Base-by-base conservation (phyloP, 2,797 vertebrate genomes). In the Anisognathus igniventris region DNA sequence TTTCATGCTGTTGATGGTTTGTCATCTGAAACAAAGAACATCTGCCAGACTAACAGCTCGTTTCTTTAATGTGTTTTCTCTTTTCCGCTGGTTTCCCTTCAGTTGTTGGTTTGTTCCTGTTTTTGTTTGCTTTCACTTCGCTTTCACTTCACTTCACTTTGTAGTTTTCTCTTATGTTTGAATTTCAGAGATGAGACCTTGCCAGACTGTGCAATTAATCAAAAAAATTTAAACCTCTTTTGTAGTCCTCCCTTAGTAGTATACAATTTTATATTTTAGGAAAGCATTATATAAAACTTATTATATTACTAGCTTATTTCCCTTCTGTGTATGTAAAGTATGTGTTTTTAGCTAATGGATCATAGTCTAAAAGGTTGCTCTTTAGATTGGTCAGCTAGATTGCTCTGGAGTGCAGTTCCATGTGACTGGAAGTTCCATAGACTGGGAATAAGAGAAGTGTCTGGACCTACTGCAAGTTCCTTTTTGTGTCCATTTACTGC, bases 241-340 rank as follows among this genome's bases (percentile, higher is more conserved):
- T 76, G 11, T 33, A 70, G 10, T 79, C 54, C 22, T 87, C 8
- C 2, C 24, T 67, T 10, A 9, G 14, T 27, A 45, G 5, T 18
- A 28, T 45, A 15, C 10, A 25, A 0, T 30, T 68, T n/a, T 42
- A 16, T 33, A 33, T 42, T 54, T 54, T 42, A 14, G 17, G 23
- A 25, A 25, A 70, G 28, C 20, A 67, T 53, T 14, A 31, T 61
- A 15, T 42, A 16, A 61, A 11, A 22, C 14, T 61, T 31, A 40
- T 8, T 45, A 3, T 48, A 3, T 60, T 91, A 57, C 71, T 58
- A 23, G 19, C 22, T 77, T 60, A 1, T 88, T 86, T 53, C 14
- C 2, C 1, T 4, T 61, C 5, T 30, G 0, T 19, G 3, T 48
- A 4, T 12, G 12, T 40, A 25, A 65, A 85, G 12, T 25, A 2